phyloP scores from a whole-genome alignment of 2,888 invertebrate species.

The Fabriciana adippe region DNA sequence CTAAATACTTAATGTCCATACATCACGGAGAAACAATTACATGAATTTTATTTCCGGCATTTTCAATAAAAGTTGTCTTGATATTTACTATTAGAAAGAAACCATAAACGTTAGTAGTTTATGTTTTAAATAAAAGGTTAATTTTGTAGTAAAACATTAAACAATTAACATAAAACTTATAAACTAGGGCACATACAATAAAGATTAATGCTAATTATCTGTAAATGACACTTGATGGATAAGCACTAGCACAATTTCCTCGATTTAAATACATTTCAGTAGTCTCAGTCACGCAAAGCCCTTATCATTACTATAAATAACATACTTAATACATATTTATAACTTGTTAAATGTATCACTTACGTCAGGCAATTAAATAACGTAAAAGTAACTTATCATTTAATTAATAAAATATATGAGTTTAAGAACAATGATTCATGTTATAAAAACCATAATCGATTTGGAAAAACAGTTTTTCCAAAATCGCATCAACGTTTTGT shows the following conservation, averaged over 20 bases:
- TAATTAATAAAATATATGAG: conserved; percentile 10
- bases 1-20: too few species aligned
- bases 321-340: conserved; percentile 35
- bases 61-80: too few species aligned
- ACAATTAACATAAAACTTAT: conserved; percentile 16
- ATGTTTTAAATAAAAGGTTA: not conserved
- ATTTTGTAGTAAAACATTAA: not conserved
- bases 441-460: not conserved
- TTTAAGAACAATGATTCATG: not conserved
- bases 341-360: conserved; percentile 32
- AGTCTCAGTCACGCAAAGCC: conserved; percentile 38
- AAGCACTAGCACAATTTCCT: conserved; percentile 35
- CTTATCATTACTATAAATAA: conserved; percentile 33
- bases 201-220: conserved; percentile 12
- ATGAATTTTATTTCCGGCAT: too few species aligned
- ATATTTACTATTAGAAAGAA: too few species aligned
- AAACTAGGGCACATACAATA: not conserved
- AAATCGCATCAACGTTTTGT: too few species aligned
- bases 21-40: too few species aligned
- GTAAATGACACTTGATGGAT: conserved; percentile 34
- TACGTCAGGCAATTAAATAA: conserved; percentile 5
- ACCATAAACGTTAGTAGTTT: not conserved
- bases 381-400: conserved; percentile 16
- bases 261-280: conserved; percentile 39
- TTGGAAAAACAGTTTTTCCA: too few species aligned